A percentile compares a stretch with the other conserved stretches of the same genome.
Evolutionary conservation across 1,140 invertebrate genomes (phyloP).

Genomic region (Diplogasteroides magnus): DNA sequence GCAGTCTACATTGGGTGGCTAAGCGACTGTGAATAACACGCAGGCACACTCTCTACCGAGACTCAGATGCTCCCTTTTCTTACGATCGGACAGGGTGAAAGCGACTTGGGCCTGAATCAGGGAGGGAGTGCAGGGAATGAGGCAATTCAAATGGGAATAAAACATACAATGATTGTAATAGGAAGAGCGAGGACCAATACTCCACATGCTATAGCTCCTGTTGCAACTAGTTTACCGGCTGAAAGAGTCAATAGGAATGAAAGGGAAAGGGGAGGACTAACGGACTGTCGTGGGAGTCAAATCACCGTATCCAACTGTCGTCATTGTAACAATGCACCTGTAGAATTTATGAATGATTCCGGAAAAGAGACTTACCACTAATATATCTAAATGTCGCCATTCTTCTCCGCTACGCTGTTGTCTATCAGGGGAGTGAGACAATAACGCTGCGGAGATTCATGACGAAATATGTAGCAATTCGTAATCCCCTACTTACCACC

Average conservation of each 20-base stretch:
- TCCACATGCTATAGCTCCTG: conserved; percentile 46
- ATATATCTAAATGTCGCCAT: conserved; percentile 31
- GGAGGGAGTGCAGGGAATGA: conserved; percentile 2
- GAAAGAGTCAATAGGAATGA: conserved; percentile 10
- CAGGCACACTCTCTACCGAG: too few species aligned
- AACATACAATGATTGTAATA: conserved; percentile 52
- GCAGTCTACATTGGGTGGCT: too few species aligned
- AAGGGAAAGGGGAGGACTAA: conserved; percentile 16
- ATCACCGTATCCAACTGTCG: conserved; percentile 30
- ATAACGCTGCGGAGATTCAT: conserved; percentile 19
- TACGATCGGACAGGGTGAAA: conserved; percentile 31
- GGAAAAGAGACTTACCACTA: too few species aligned
- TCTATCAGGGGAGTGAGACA: conserved; percentile 49
- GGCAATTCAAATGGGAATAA: conserved; percentile 4
- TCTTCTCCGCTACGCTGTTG: too few species aligned
- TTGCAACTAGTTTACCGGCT: conserved; percentile 48
- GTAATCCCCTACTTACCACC: conserved; percentile 37
- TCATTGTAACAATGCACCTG: conserved; percentile 2
- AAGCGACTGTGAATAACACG: too few species aligned
- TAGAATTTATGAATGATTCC: too few species aligned
- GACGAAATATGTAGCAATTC: not conserved
- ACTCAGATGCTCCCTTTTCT: too few species aligned
- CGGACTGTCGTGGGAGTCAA: conserved; percentile 32
- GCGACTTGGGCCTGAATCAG: conserved; percentile 34
- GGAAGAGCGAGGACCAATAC: conserved; percentile 52